Evolutionary conservation across 2,113 vertebrate species (phyloP), one percentile per base, ranked within the genome.

Genomic region (Saiga tatarica): DNA sequence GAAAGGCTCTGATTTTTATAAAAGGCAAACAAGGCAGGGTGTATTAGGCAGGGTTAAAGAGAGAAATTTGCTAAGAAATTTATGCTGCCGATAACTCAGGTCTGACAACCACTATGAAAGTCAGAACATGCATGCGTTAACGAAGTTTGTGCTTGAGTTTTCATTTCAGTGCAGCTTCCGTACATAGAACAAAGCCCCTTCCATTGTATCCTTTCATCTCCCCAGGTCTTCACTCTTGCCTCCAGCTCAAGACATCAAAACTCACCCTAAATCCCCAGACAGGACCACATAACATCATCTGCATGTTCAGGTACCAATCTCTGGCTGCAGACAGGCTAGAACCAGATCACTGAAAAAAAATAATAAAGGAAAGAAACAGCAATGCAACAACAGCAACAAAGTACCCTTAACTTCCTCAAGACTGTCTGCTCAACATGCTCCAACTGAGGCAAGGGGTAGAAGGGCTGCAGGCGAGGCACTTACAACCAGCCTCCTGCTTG

Each of bases 221-320:
- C 30, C 17, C 14, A 39, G 23, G 30, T 67, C 76, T 96, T 96
- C 57, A 93, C 47, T 85, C 97, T 96, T 92, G 47, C 74, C 89
- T 98, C 93, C 33, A 82, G 84, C 79, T 96, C 91, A 64, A 33
- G 28, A 95, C 64, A 52, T 89, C 4, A 0, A 81, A 39, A 42
- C 13, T 39, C 95, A 45, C 45, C 25, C 15, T 42, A 23, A 93
- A 95, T 74, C 47, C 81, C 86, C 92, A 89, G 89, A 98, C 83
- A 0, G 6, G 19, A 33, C 10, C 57, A 79, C 6, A 71, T 14
- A 89, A 97, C 91, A 91, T 5, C 88, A 92, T 33, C 88, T 60
- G 5, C 39, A 42, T 78, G 64, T 92, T 97, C 89, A 89, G 5
- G 4, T 0, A 3, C 42, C 81, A 28, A 3, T 14, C 82, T 93